Evolutionary conservation across 2,888 invertebrate species (phyloP).

Genomic region (Drosophila demipolita): DNA sequence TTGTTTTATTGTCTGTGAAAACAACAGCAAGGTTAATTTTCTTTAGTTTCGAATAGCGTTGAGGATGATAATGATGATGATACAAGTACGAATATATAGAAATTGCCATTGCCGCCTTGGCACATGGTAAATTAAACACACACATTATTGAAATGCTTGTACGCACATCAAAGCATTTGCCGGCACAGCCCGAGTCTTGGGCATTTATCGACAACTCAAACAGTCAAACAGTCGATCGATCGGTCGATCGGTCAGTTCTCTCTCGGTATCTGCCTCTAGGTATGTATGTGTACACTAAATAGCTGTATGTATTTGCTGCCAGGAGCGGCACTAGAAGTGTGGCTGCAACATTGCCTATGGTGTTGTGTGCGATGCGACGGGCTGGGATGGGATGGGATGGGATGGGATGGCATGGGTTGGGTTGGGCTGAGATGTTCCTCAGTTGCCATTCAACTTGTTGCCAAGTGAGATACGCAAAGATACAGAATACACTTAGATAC

Average conservation of each 20-base stretch:
- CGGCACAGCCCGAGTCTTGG: conserved; percentile 38
- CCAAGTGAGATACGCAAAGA: conserved; percentile 63
- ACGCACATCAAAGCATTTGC: conserved; percentile 55
- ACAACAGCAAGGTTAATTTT: neutral
- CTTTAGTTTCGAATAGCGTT: neutral
- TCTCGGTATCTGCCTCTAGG: neutral
- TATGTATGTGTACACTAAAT: conserved; percentile 9
- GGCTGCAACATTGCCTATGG: conserved; percentile 20
- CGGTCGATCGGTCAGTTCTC: conserved; percentile 50
- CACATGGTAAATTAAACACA: conserved; percentile 56
- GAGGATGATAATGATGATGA: neutral
- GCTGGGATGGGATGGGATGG: neutral
- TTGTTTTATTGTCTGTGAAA: neutral
- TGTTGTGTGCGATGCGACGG: neutral
- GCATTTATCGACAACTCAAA: conserved; percentile 61
- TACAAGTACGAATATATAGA: conserved; percentile 27
- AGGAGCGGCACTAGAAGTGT: conserved; percentile 47
- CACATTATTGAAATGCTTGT: conserved; percentile 32
- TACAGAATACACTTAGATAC: conserved; percentile 48
- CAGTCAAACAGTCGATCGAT: conserved; percentile 36
- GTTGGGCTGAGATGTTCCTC: conserved; percentile 8
- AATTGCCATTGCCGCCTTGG: conserved; percentile 43
- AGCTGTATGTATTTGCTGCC: conserved; percentile 29
- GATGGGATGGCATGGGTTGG: conserved; percentile 7
- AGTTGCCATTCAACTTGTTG: conserved; percentile 72